Evolutionary conservation across 2,797 vertebrate species (phyloP), one percentile per base, ranked within the genome.

Genomic region (Microctenopoma lineatum): DNA sequence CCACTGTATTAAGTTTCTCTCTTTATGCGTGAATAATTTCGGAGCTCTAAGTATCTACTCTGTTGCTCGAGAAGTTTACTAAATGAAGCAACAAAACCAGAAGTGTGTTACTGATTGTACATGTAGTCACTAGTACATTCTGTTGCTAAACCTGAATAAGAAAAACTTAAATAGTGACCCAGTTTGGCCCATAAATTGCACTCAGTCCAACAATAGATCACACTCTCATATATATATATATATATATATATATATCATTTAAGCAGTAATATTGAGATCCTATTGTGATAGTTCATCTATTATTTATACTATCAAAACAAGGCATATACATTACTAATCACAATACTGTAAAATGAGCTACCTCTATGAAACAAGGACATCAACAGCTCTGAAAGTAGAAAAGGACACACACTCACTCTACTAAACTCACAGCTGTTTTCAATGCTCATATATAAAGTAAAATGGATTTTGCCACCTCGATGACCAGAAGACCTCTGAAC

Each of bases 281-380:
- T 83, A 83, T 69, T 76, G 73, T 84, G 71, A 66, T 87, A 84
- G 61, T 71, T 73, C 78, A 72, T 79, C 41, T 86, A 77, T 79
- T 70, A 80, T 81, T 87, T 76, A 58, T 90, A 79, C 87, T 90
- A 89, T 86, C 71, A 90, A 93, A 93, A 90, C 88, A 85, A 89
- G 86, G 81, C 83, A 84, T 89, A 89, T 84, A 86, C 87, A 81
- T 79, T 89, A 89, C 82, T 74, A 87, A 84, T 84, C 81, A 92
- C 87, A 57, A 90, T 79, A 87, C 80, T 82, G 76, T 74, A 85
- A 91, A 92, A 83, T 90, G 75, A 72, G 74, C 86, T 86, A 90
- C 73, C 70, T 84, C 85, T 88, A 88, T 72, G 65, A 86, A 89
- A 90, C 70, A 77, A 86, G 80, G 83, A 92, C 85, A 85, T 89